Base-by-base conservation (phyloP, 2,888 invertebrate genomes). In the Enchytraeus crypticus region DNA sequence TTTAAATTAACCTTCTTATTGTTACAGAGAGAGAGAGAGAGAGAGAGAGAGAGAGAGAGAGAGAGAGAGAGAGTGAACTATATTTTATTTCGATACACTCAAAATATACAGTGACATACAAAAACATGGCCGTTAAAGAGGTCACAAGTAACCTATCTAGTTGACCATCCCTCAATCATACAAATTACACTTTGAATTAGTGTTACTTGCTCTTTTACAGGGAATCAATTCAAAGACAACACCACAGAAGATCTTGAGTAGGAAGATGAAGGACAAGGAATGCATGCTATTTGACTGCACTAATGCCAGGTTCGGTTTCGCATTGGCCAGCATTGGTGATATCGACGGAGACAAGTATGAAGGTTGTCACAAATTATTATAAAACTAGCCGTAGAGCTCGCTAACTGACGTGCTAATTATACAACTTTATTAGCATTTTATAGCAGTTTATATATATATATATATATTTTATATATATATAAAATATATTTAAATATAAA, bases 251-350 rank as follows among this genome's bases (percentile, higher is more conserved):
- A 67, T 71, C 18, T 47, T 61, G 29, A 71, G 74, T 58, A 69
- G 74, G 2, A 63, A 67, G 38, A 71, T 75, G 71, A 69, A 66
- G 5, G 71, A 71, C 26, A 63, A 64, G 0, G 76, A 77, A 11
- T 77, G 77, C 62, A 53, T 66, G 5, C 30, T 55, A 26, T 63
- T 75, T 29, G 62, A 69, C 30, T 77, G 77, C 69, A 66, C 71
- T 27, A 72, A 73, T 60, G 74, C 74, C 8, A 82, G 86, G 69
- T 98, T 96, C 76, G 98, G 98, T 0, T 87, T 92, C 69, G 85
- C 96, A 0, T 83, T 98, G 67, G 86, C 93, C 0, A 88, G 88
- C 72, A 83, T 95, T 58, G 95, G 96, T 5, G 98, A 98, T 78
- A 83, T 98, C 23, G 97, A 98, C 78, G n/a, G 49, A 49, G 26